phyloP scores from a whole-genome alignment of 35 echinoderm and acorn worm genomes.

The Apostichopus parvimensis region DNA sequence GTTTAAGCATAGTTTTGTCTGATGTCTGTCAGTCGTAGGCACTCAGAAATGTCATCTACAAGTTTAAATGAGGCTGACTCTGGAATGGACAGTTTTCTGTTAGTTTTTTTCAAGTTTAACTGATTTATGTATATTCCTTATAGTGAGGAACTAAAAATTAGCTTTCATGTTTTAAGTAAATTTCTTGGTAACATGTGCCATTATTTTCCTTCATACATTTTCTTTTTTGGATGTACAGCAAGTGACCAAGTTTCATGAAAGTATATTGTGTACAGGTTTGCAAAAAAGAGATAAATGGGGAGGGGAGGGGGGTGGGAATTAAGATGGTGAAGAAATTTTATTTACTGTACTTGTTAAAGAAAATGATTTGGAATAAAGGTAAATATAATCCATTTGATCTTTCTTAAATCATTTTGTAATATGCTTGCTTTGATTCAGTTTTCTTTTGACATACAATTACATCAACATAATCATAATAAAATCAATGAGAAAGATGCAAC shows the following conservation, averaged over 20 bases:
- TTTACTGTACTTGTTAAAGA: conserved; percentile 15
- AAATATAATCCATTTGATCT: background rate
- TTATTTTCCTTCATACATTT: background rate
- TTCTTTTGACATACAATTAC: too few relatives aligned
- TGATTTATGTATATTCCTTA: background rate
- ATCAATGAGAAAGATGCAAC: too few relatives aligned
- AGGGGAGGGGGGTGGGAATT: background rate
- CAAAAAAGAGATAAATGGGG: background rate
- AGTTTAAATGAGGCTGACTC: background rate
- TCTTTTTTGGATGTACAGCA: conserved; percentile 39
- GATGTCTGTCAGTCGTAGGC: too few relatives aligned
- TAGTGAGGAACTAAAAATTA: background rate
- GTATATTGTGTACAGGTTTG: conserved; percentile 40
- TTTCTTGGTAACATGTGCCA: background rate
- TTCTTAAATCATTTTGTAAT: too few relatives aligned
- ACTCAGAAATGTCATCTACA: too few relatives aligned
- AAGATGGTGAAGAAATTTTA: conserved; percentile 17
- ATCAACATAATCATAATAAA: too few relatives aligned
- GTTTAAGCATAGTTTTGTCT: too few relatives aligned
- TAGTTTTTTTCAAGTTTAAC: background rate
- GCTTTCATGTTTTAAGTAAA: background rate
- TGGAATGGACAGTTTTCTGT: too few relatives aligned
- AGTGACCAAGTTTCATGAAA: conserved; percentile 15
- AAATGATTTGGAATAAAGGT: background rate
- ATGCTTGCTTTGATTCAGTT: too few relatives aligned